These are phyloP conservation scores for Tangara arthus DNA, from an alignment of 2,797 vertebrate species.

Conservation along the genomic window DNA sequence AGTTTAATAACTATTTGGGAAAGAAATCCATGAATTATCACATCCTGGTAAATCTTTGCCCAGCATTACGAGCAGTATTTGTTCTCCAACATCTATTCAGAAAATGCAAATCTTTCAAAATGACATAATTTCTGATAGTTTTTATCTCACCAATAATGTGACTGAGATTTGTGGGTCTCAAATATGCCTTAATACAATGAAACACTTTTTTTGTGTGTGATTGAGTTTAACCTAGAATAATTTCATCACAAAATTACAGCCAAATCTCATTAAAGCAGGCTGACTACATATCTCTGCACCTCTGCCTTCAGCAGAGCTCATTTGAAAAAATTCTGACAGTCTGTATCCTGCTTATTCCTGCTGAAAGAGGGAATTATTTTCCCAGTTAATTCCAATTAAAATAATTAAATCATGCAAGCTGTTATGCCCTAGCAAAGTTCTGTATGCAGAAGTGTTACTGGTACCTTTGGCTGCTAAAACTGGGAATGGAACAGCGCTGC, in stretches of 20 bases:
- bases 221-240: constrained; percentile 26
- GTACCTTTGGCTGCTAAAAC: neutral
- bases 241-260: constrained; percentile 24
- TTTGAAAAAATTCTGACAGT: neutral
- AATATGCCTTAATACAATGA: neutral
- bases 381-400: constrained; percentile 41
- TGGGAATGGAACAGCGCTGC: neutral
- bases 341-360: neutral
- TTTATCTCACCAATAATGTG: constrained; percentile 29
- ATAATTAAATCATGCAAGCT: constrained; percentile 13
- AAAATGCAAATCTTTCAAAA: constrained; percentile 5
- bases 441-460: neutral
- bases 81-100: neutral
- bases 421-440: neutral
- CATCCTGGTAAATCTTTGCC: neutral
- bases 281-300: neutral
- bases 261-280: constrained; percentile 35
- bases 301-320: neutral
- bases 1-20: constrained; percentile 7
- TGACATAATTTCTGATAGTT: neutral
- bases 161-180: neutral
- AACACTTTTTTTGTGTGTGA: neutral
- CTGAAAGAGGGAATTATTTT: constrained; percentile 23
- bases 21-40: constrained; percentile 19
- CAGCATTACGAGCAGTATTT: neutral